These are phyloP conservation scores for Argynnis bischoffii DNA, from an alignment of 2,888 invertebrate species.

Conservation along the genomic window DNA sequence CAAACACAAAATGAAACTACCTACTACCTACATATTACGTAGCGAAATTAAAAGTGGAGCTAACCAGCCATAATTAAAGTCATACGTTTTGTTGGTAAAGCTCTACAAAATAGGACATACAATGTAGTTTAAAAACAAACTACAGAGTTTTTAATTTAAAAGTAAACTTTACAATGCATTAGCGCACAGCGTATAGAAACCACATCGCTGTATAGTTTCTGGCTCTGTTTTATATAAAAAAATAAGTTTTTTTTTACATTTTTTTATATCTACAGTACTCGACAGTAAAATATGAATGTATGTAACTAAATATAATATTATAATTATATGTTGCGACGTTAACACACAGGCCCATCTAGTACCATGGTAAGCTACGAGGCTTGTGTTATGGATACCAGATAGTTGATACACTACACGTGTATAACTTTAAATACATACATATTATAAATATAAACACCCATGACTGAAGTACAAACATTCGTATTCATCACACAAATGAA, in stretches of 20 bases:
- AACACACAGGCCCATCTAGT: not conserved
- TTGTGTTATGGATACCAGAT: too few species aligned
- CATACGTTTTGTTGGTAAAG: slow-evolving; percentile 25
- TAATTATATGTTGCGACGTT: too few species aligned
- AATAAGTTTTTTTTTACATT: not conserved
- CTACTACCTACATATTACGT: slow-evolving; percentile 16
- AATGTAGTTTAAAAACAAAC: slow-evolving; percentile 16
- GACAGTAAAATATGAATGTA: not conserved
- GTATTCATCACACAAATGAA: too few species aligned
- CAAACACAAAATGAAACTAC: slow-evolving; percentile 23
- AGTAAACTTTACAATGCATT: slow-evolving; percentile 22
- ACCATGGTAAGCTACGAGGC: too few species aligned
- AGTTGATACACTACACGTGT: too few species aligned
- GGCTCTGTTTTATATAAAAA: not conserved
- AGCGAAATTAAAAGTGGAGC: slow-evolving; percentile 19
- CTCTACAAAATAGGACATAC: slow-evolving; percentile 22
- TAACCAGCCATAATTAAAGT: slow-evolving; percentile 28
- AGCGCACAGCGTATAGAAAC: not conserved
- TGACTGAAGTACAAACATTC: too few species aligned
- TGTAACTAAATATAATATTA: too few species aligned
- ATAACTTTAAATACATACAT: too few species aligned
- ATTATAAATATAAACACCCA: too few species aligned
- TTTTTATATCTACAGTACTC: not conserved
- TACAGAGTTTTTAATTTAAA: slow-evolving; percentile 15
- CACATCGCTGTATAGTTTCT: not conserved